Base-by-base conservation (phyloP, 2,797 vertebrate species). In the Xenopus petersii region DNA sequence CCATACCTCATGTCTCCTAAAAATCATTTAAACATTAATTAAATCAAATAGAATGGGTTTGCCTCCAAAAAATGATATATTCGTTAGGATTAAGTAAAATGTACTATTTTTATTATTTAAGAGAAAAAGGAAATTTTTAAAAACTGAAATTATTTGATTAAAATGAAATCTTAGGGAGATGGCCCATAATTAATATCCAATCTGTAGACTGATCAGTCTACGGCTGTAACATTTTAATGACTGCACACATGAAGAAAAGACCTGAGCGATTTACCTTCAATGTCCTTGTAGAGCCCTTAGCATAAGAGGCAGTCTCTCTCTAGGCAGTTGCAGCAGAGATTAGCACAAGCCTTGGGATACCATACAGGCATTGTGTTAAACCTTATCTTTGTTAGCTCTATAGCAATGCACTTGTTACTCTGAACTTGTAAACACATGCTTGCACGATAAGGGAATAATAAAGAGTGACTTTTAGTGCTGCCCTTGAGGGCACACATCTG, bases 391-490 rank as follows among this genome's bases (percentile, higher is more conserved):
- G 26, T 30, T 72, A 82, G 76, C 77, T 82, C 64, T 82, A 81
- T 71, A 21, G 58, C 72, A 86, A 86, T n/a, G 71, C 70, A 80
- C 66, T 80, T 73, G 69, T 75, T 82, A 79, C 61, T 75, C 78
- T 21, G 1, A 87, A 84, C 26, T 30, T 30, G 26, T 30, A 2
- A 30, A 30, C 26, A 30, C 79, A 84, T 71, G 71, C 46, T 67
- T 80, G 65, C 72, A 74, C 80, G 84, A 86, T 86, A 88, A 86
- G 81, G 71, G 81, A 81, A 80, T 79, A 86, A 87, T 88, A 88
- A 88, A 83, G 12, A 51, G 26, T 59, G 67, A 75, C 77, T 74
- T 83, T 86, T 88, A 85, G 77, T 86, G 82, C 80, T 67, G 80
- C 71, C 70, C 79, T 81, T 79, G 80, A 88, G 83, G 83, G 82